These are phyloP conservation scores for Nemurella pictetii DNA, from an alignment of 2,888 invertebrate species.

Conservation along the genomic window DNA sequence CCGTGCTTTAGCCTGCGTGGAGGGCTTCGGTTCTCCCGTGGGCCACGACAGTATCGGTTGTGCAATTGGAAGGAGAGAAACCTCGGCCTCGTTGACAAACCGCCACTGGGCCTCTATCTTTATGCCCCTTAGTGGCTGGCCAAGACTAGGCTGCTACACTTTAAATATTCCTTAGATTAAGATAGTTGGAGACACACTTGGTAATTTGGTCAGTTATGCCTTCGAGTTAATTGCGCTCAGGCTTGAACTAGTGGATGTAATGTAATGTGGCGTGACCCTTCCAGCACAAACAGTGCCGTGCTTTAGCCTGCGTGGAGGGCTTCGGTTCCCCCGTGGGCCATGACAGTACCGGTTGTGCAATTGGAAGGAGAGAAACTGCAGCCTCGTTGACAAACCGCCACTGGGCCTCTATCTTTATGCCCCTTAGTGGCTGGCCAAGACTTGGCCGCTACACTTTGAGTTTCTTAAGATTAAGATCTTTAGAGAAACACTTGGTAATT, in stretches of 20 bases:
- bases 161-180: no score
- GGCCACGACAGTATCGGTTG: slow-evolving; percentile 38
- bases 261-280: no score
- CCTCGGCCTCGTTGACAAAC: slow-evolving; percentile 18
- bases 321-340: slow-evolving; percentile 43
- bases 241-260: no score
- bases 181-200: no score
- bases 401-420: slow-evolving; percentile 84
- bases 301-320: slow-evolving; percentile 35
- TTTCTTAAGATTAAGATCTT: no score
- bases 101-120: slow-evolving; percentile 40
- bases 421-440: slow-evolving; percentile 66
- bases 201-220: no score
- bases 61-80: slow-evolving; percentile 40
- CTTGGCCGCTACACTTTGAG: slow-evolving; percentile 56
- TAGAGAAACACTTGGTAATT: no score
- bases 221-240: no score
- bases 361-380: slow-evolving; percentile 66
- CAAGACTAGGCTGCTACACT: slow-evolving; percentile 20
- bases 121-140: slow-evolving; percentile 35
- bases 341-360: slow-evolving; percentile 64
- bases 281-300: slow-evolving; percentile 38
- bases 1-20: slow-evolving; percentile 49
- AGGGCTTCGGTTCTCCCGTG: not conserved
- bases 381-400: slow-evolving; percentile 67